Conservation (phyloP, 53 echinoderm and acorn worm genomes). For the Actinopyga echinites region DNA sequence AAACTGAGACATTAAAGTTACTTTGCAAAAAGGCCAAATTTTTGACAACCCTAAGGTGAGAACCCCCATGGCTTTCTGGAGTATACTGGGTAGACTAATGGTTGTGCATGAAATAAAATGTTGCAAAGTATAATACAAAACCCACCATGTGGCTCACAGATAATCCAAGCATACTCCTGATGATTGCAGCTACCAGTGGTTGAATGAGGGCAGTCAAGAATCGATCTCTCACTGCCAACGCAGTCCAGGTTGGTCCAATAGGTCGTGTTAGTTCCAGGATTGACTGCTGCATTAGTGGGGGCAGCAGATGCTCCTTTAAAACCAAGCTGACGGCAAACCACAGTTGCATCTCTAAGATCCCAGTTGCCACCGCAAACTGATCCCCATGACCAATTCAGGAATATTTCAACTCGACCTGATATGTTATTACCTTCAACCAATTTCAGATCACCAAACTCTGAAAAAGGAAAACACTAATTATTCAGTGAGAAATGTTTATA, state of each 20-base stretch:
- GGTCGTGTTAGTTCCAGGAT: neutral
- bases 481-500: too few species aligned
- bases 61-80: too few species aligned
- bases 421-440: neutral
- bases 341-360: neutral
- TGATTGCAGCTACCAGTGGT: neutral
- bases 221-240: neutral
- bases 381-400: neutral
- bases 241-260: neutral
- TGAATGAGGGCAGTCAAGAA: neutral
- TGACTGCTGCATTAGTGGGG: neutral
- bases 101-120: too few species aligned
- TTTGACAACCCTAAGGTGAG: too few species aligned
- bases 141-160: too few species aligned
- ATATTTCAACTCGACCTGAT: neutral
- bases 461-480: neutral
- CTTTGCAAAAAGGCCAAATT: too few species aligned
- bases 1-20: too few species aligned
- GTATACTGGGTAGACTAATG: too few species aligned
- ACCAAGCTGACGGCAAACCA: constrained; percentile 19
- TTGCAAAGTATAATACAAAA: too few species aligned
- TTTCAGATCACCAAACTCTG: neutral
- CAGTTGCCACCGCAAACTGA: constrained; percentile 14
- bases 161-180: neutral
- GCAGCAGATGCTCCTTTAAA: neutral